A percentile compares a stretch with the other conserved stretches of the same genome.
phyloP scores from a whole-genome alignment of 92 coral and sea anemone genomes.

The Umimayanthus kanabou region DNA sequence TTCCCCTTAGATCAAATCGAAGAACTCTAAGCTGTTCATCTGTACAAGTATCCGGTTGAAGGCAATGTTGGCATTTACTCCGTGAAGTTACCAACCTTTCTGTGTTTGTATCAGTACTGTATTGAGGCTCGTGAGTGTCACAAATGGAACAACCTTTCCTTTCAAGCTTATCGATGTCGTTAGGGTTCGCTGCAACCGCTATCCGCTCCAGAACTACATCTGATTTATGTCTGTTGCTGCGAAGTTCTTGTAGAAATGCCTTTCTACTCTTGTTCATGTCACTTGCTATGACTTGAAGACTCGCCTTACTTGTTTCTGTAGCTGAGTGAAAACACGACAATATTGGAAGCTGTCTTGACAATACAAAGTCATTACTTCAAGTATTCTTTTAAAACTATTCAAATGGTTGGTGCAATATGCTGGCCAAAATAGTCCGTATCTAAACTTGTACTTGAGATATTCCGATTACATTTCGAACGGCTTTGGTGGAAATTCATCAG shows the following conservation, averaged over 20 bases:
- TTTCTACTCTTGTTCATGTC: slow-evolving; percentile 13
- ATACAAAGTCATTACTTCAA: too few species aligned
- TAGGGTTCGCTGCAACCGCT: not conserved
- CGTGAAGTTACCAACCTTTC: not conserved
- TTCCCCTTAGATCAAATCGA: not conserved
- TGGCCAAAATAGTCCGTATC: too few species aligned
- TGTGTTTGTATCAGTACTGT: not conserved
- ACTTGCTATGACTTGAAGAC: slow-evolving; percentile 21
- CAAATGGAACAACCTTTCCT: not conserved
- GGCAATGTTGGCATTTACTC: not conserved
- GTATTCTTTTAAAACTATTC: too few species aligned
- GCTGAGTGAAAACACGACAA: not conserved
- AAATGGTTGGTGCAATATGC: too few species aligned
- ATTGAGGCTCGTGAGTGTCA: not conserved
- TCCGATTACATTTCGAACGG: too few species aligned
- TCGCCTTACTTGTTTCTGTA: not conserved
- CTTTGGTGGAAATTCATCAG: too few species aligned
- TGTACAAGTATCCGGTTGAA: not conserved
- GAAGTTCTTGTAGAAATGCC: slow-evolving; percentile 30
- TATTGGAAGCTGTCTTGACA: not conserved
- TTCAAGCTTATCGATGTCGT: not conserved
- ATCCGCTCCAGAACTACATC: slow-evolving; percentile 15
- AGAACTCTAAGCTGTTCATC: not conserved
- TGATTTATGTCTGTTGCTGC: slow-evolving; percentile 20
- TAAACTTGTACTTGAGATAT: too few species aligned